These are phyloP conservation scores for Charadrius vociferus DNA, from an alignment of 2,113 vertebrate species.

Conservation along the genomic window DNA sequence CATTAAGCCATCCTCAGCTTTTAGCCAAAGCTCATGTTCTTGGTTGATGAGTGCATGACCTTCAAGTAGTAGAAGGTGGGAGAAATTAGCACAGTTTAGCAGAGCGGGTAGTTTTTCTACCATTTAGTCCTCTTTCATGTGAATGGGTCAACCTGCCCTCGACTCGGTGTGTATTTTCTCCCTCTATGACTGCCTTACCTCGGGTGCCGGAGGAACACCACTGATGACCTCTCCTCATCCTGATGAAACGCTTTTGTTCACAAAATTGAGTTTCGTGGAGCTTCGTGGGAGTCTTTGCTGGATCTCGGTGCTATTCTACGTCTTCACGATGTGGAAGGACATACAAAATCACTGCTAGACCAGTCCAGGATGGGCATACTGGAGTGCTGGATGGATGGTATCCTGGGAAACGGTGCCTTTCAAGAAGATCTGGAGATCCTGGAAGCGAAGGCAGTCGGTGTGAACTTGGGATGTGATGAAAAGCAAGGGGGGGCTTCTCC, in stretches of 20 bases:
- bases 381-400: not conserved
- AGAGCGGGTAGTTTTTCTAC: not conserved
- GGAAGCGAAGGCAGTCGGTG: rapidly evolving
- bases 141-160: not conserved
- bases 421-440: not conserved
- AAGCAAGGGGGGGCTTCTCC: not conserved
- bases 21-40: not conserved
- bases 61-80: not conserved
- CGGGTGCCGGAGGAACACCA: not conserved
- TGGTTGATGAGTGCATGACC: not conserved
- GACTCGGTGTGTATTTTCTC: not conserved
- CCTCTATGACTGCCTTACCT: not conserved
- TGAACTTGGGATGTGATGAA: not conserved
- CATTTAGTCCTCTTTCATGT: not conserved
- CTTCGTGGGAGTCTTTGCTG: not conserved
- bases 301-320: not conserved
- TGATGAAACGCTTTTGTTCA: not conserved
- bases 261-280: not conserved
- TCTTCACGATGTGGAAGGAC: not conserved
- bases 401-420: not conserved
- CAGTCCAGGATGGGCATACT: not conserved
- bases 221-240: not conserved
- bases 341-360: not conserved
- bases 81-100: not conserved
- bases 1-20: not conserved